These are phyloP conservation scores for Calliphora vicina DNA, from an alignment of 1,140 invertebrate genomes.

Conservation along the genomic window DNA sequence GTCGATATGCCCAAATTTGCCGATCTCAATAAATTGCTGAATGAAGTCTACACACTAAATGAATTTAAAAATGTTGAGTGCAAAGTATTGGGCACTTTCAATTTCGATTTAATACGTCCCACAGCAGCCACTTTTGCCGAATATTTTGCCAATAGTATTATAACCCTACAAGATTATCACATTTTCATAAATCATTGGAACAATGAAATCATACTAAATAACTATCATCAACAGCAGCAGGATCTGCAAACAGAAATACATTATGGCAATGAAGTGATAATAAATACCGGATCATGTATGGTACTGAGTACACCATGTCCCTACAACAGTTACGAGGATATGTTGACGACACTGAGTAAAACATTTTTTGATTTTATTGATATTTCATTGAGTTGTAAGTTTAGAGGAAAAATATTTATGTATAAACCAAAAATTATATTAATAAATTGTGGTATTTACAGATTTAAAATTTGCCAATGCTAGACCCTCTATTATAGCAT, in stretches of 20 bases:
- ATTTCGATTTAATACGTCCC: conserved; percentile 38
- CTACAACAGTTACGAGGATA: conserved; percentile 35
- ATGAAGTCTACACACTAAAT: conserved; percentile 9
- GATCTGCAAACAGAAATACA: not conserved
- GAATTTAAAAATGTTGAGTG: conserved; percentile 40
- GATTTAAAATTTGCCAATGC: conserved; percentile 38
- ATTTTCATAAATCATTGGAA: conserved; percentile 36
- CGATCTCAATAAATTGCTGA: conserved; percentile 29
- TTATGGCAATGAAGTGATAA: not conserved
- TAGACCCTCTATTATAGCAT: conserved; percentile 34
- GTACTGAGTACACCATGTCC: conserved; percentile 18
- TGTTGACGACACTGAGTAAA: conserved; percentile 30
- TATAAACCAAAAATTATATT: too few relatives aligned
- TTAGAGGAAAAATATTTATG: too few relatives aligned
- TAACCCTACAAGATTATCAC: conserved; percentile 44
- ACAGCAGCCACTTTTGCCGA: conserved; percentile 40
- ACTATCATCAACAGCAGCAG: not conserved
- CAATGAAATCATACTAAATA: not conserved
- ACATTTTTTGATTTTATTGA: conserved; percentile 29
- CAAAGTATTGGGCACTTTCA: conserved; percentile 36
- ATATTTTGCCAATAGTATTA: conserved; percentile 30
- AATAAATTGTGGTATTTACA: not conserved
- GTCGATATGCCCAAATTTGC: conserved; percentile 40
- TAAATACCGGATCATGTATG: not conserved
- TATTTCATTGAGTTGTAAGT: conserved; percentile 33